Evolutionary conservation across 2,113 vertebrate genomes (phyloP).

Genomic region (Pelodiscus sinensis): DNA sequence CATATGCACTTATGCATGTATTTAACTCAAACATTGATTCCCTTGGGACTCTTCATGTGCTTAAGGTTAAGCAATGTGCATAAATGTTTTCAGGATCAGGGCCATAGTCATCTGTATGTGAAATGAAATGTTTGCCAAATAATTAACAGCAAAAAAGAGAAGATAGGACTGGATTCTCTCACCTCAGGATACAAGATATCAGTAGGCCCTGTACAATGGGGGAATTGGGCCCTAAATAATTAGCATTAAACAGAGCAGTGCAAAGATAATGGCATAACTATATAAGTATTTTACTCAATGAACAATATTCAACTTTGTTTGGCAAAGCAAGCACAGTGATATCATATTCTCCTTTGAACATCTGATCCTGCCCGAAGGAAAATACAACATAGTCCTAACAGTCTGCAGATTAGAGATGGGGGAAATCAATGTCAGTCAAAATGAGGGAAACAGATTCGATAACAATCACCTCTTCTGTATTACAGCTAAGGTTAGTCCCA

Average conservation of each 20-base stretch:
- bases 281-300: not conserved
- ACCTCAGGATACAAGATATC: not conserved
- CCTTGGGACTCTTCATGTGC: not conserved
- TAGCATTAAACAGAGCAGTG: constrained; percentile 7
- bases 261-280: not conserved
- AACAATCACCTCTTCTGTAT: not conserved
- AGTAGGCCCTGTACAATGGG: not conserved
- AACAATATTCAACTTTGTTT: not conserved
- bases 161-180: not conserved
- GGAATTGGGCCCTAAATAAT: not conserved
- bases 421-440: not conserved
- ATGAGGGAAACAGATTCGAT: not conserved
- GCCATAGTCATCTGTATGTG: not conserved
- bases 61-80: not conserved
- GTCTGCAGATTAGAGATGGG: not conserved
- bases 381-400: not conserved
- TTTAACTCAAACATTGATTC: not conserved
- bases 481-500: not conserved
- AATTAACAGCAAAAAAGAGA: not conserved
- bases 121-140: not conserved
- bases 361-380: not conserved
- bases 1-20: not conserved
- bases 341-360: not conserved
- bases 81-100: not conserved
- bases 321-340: not conserved